Evolutionary conservation across 2,113 vertebrate species (phyloP).

Genomic region (Podarcis cretensis): DNA sequence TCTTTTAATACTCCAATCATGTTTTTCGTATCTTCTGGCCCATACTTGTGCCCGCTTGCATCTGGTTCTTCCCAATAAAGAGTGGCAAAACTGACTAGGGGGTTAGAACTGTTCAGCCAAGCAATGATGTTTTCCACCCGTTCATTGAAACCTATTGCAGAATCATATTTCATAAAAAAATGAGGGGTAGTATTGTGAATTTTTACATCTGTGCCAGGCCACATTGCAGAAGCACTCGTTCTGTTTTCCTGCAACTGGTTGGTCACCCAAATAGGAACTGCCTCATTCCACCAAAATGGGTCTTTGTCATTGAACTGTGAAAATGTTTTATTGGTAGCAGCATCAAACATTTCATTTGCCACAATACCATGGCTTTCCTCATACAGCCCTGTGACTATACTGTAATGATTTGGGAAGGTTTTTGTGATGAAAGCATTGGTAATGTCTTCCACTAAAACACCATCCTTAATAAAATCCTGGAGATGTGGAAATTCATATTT

Average conservation of each 20-base stretch:
- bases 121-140: constrained; percentile 78
- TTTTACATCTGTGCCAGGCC: constrained; percentile 88
- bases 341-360: constrained; percentile 90
- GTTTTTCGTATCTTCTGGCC: constrained; percentile 82
- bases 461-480: constrained; percentile 82
- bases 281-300: constrained; percentile 92
- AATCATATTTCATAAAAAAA: constrained; percentile 82
- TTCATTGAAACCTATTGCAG: constrained; percentile 77
- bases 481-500: constrained; percentile 89
- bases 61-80: constrained; percentile 98
- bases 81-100: constrained; percentile 81
- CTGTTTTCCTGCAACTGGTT: constrained; percentile 80
- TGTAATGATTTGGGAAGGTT: constrained; percentile 97
- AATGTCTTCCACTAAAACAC: constrained; percentile 89
- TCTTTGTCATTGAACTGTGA: constrained; percentile 72
- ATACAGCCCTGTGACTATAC: constrained; percentile 93
- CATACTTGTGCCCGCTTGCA: constrained; percentile 83
- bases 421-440: constrained; percentile 93
- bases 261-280: constrained; percentile 91
- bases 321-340: constrained; percentile 77
- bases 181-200: constrained; percentile 78
- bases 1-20: constrained; percentile 82
- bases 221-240: constrained; percentile 90
- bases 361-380: constrained; percentile 94
- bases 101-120: constrained; percentile 79